Evolutionary conservation across 2,797 vertebrate genomes (phyloP).

Genomic region (Poecile montanus): DNA sequence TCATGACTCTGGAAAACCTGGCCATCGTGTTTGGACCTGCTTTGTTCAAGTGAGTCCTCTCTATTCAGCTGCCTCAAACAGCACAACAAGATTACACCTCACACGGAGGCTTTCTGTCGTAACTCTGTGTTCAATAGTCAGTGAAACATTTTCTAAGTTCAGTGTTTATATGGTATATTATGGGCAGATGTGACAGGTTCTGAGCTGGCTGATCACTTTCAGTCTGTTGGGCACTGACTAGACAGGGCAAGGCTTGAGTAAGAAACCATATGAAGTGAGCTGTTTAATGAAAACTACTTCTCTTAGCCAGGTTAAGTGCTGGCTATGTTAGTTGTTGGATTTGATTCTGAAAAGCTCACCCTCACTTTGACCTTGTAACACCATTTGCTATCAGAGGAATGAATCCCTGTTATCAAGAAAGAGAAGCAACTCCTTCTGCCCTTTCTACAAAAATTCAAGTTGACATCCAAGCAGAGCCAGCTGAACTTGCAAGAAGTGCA

Average conservation of each 20-base stretch:
- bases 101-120: neutral
- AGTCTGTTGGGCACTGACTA: neutral
- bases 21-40: slow-evolving; percentile 82
- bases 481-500: neutral
- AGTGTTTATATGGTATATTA: neutral
- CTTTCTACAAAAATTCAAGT: neutral
- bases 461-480: neutral
- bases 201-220: neutral
- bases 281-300: neutral
- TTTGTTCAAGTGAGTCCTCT: slow-evolving; percentile 80
- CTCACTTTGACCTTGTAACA: neutral
- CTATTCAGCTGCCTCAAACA: neutral
- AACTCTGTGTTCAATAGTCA: neutral
- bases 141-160: neutral
- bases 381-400: neutral
- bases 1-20: slow-evolving; percentile 84
- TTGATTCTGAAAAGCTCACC: neutral
- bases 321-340: neutral
- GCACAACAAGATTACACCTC: neutral
- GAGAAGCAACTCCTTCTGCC: neutral
- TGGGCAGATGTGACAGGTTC: neutral
- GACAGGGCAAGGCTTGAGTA: neutral
- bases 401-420: neutral
- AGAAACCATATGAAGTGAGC: neutral
- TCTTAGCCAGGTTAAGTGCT: neutral